These are phyloP conservation scores for Meandrusa payeni DNA, from an alignment of 2,888 invertebrate species.

Conservation along the genomic window DNA sequence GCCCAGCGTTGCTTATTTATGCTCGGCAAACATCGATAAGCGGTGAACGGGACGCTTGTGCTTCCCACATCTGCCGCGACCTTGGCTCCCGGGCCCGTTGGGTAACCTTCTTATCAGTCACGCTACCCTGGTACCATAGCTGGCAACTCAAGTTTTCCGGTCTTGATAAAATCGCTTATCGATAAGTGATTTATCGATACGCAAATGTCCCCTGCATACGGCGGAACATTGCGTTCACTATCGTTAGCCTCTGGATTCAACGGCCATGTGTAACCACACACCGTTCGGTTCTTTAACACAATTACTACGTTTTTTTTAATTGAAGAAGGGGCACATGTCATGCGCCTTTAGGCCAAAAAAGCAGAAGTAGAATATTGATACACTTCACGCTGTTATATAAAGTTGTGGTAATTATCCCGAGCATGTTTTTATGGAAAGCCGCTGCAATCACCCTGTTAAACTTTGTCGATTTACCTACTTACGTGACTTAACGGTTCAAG, in stretches of 20 bases:
- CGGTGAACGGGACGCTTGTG: slow-evolving; percentile 68
- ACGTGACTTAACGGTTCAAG: too few relatives aligned
- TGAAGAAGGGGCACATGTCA: too few relatives aligned
- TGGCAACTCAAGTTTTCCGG: slow-evolving; percentile 72
- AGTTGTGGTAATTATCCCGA: too few relatives aligned
- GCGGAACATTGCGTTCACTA: slow-evolving; percentile 39
- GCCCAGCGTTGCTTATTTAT: slow-evolving; percentile 62
- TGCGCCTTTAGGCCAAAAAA: too few relatives aligned
- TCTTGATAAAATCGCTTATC: slow-evolving; percentile 51
- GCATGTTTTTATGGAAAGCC: too few relatives aligned
- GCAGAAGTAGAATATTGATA: too few relatives aligned
- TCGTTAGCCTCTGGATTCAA: slow-evolving; percentile 48
- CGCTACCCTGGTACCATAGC: slow-evolving; percentile 56
- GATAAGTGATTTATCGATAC: slow-evolving; percentile 33
- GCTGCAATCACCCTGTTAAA: too few relatives aligned
- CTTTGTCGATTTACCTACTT: too few relatives aligned
- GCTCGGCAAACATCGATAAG: slow-evolving; percentile 72
- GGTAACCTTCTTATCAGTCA: slow-evolving; percentile 76
- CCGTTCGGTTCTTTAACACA: slow-evolving; percentile 65
- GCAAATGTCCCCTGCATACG: slow-evolving; percentile 30
- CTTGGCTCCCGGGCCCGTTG: slow-evolving; percentile 71
- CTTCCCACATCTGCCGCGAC: slow-evolving; percentile 78
- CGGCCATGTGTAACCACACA: slow-evolving; percentile 57
- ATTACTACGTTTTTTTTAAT: slow-evolving; percentile 68
- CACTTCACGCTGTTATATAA: too few relatives aligned